These are phyloP conservation scores for Charadrius vociferus DNA, from an alignment of 2,113 vertebrate genomes.

Conservation along the genomic window DNA sequence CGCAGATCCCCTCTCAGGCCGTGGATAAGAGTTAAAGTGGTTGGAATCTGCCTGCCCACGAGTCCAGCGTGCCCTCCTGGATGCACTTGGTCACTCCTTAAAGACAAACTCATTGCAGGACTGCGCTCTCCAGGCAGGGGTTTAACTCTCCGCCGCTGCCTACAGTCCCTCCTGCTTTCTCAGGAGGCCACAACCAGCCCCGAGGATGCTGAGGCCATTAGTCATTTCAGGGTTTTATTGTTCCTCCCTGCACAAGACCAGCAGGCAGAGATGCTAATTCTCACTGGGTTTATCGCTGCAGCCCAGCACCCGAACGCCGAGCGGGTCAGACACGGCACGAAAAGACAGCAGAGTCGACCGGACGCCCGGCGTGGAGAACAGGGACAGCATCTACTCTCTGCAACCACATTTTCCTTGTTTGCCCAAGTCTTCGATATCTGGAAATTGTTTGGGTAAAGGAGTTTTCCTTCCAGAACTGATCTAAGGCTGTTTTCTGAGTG, in stretches of 20 bases:
- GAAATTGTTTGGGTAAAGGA: neutral
- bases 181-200: neutral
- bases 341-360: neutral
- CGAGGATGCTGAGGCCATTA: neutral
- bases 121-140: neutral
- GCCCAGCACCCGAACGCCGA: neutral
- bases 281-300: neutral
- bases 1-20: neutral
- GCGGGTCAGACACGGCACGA: neutral
- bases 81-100: no score
- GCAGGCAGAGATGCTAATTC: neutral
- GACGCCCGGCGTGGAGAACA: rapidly evolving
- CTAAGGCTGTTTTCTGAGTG: neutral
- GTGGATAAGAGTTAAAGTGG: rapidly evolving
- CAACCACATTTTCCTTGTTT: neutral
- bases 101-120: neutral
- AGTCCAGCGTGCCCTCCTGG: neutral
- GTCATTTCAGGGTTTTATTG: neutral
- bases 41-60: neutral
- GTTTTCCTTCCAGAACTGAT: neutral
- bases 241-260: neutral
- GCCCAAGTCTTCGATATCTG: neutral
- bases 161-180: neutral
- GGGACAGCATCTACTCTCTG: neutral
- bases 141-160: neutral